These are phyloP conservation scores for Trisateles emortualis DNA, from an alignment of 2,888 invertebrate genomes.

Conservation along the genomic window DNA sequence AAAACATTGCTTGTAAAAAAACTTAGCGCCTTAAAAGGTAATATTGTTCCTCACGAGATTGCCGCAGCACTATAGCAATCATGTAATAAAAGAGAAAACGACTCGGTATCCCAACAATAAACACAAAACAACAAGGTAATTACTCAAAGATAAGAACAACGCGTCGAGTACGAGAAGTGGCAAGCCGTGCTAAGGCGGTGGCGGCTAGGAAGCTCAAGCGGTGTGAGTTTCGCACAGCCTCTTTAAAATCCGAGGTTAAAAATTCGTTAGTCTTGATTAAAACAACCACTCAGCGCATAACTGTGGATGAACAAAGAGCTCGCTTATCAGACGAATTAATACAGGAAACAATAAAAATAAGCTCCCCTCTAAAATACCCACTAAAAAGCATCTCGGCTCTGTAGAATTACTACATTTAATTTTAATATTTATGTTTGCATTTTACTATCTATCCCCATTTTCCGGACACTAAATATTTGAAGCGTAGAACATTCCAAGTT, in stretches of 20 bases:
- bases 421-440: constrained; percentile 3
- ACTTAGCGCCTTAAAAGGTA: neutral
- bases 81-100: constrained; percentile 59
- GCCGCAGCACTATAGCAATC: constrained; percentile 27
- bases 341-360: constrained; percentile 56
- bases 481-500: neutral
- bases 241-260: constrained; percentile 56
- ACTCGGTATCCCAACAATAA: constrained; percentile 61
- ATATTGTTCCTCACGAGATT: constrained; percentile 9
- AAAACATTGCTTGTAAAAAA: neutral
- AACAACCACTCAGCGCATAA: constrained; percentile 63
- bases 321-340: constrained; percentile 67
- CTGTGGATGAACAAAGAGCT: constrained; percentile 63
- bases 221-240: constrained; percentile 42
- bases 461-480: neutral
- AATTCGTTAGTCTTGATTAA: constrained; percentile 72
- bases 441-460: constrained; percentile 1
- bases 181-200: constrained; percentile 55
- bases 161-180: constrained; percentile 66
- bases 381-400: constrained; percentile 37
- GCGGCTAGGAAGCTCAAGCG: constrained; percentile 2
- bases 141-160: constrained; percentile 77
- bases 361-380: constrained; percentile 46
- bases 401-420: constrained; percentile 36
- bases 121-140: constrained; percentile 74